Conservation (phyloP, 1,140 invertebrate species). For the Drosophila teissieri region DNA sequence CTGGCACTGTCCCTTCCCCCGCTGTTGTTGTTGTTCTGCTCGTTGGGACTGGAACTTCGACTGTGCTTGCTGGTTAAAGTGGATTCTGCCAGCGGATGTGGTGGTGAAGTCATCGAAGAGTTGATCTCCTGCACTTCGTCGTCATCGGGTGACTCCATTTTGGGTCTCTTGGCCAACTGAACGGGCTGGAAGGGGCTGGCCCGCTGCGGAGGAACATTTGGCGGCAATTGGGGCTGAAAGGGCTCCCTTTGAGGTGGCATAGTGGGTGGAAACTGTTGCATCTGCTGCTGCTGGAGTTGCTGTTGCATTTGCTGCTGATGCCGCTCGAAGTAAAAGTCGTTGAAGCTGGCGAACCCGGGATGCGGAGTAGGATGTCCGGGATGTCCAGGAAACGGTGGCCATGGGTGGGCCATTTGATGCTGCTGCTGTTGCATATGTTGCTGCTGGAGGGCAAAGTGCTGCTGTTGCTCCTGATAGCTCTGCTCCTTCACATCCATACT, state of each 20-base stretch:
- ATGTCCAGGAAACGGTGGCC: slow-evolving; percentile 58
- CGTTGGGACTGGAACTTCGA: slow-evolving; percentile 55
- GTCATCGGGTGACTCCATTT: slow-evolving; percentile 60
- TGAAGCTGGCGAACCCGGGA: slow-evolving; percentile 60
- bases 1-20: slow-evolving; percentile 69
- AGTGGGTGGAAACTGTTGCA: slow-evolving; percentile 36
- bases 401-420: slow-evolving; percentile 49
- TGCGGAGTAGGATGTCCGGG: slow-evolving; percentile 54
- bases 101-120: slow-evolving; percentile 37
- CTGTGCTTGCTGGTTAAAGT: slow-evolving; percentile 15
- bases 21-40: slow-evolving; percentile 69
- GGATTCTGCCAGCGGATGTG: slow-evolving; percentile 37
- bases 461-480: slow-evolving; percentile 71
- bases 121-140: slow-evolving; percentile 70
- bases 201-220: slow-evolving; percentile 57
- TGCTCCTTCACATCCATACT: slow-evolving; percentile 74
- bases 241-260: slow-evolving; percentile 57
- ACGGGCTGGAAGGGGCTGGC: slow-evolving; percentile 68
- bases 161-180: slow-evolving; percentile 63
- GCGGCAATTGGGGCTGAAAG: slow-evolving; percentile 69
- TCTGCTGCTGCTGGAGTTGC: slow-evolving; percentile 55
- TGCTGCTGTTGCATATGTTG: slow-evolving; percentile 62
- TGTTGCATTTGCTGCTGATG: slow-evolving; percentile 68
- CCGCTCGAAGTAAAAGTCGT: slow-evolving; percentile 72
- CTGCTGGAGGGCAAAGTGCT: slow-evolving; percentile 64